Conservation (phyloP, 2,888 invertebrate species). For the Perdita meconis region DNA sequence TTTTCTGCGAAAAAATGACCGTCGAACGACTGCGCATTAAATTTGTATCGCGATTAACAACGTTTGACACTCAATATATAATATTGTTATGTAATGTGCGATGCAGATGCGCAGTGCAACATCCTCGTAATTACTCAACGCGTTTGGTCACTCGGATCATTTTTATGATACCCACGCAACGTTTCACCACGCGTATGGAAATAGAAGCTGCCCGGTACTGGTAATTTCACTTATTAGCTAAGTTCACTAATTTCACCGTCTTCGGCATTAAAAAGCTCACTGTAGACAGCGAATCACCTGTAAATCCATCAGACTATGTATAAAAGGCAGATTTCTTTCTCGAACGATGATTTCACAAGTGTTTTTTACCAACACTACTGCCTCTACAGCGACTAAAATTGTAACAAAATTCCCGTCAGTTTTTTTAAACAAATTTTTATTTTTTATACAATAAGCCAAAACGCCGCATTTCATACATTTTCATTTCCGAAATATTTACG, state of each 20-base stretch:
- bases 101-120: conserved; percentile 44
- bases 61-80: conserved; percentile 49
- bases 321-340: conserved; percentile 17
- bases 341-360: conserved; percentile 10
- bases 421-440: too few relatives aligned
- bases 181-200: conserved; percentile 41
- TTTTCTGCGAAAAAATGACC: conserved; percentile 2
- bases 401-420: too few relatives aligned
- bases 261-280: background rate
- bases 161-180: conserved; percentile 57
- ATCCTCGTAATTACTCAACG: conserved; percentile 59
- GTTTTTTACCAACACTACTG: background rate
- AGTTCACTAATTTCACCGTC: conserved; percentile 50
- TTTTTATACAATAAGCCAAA: too few relatives aligned
- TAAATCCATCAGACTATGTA: conserved; percentile 15
- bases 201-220: conserved; percentile 43
- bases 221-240: conserved; percentile 60
- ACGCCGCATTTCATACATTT: too few relatives aligned
- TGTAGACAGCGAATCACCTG: background rate
- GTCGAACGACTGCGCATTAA: conserved; percentile 10
- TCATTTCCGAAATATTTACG: too few relatives aligned
- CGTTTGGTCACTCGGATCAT: conserved; percentile 53
- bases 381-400: background rate
- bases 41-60: conserved; percentile 35
- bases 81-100: conserved; percentile 56